phyloP scores from a whole-genome alignment of 2,113 vertebrate species.

The Ploceus nigricollis region DNA sequence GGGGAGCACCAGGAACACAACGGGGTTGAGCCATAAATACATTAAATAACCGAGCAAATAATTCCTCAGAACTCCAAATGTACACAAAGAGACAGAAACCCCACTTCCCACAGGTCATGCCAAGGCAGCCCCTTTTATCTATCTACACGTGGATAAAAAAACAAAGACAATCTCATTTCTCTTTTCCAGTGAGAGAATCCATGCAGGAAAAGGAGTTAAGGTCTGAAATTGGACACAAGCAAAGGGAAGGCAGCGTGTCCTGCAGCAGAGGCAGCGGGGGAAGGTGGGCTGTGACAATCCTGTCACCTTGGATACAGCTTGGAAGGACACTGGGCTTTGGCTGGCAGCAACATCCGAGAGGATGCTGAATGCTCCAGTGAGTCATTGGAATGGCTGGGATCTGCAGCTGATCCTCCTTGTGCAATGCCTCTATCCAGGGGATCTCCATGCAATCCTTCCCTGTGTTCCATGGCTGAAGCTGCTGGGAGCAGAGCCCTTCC shows the following conservation, averaged over 20 bases:
- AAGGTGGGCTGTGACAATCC: constrained; percentile 30
- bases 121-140: not conserved
- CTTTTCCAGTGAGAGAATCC: not conserved
- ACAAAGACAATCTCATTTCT: not conserved
- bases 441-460: not conserved
- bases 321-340: constrained; percentile 66
- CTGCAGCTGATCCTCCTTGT: not conserved
- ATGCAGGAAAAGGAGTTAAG: not conserved
- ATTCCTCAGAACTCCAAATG: not conserved
- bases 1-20: not conserved
- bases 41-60: not conserved
- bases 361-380: constrained; percentile 31
- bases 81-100: not conserved
- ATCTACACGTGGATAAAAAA: not conserved
- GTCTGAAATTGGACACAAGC: not conserved
- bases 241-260: not conserved
- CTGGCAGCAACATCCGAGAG: constrained; percentile 1
- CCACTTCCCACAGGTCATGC: not conserved
- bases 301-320: constrained; percentile 79
- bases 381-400: not conserved
- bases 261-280: not conserved
- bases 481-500: not conserved
- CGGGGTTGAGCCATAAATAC: not conserved
- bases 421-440: not conserved
- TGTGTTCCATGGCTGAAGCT: not conserved